These are phyloP conservation scores for Pseudomyrmex dendroicus DNA, from an alignment of 1,140 invertebrate genomes.

Conservation along the genomic window DNA sequence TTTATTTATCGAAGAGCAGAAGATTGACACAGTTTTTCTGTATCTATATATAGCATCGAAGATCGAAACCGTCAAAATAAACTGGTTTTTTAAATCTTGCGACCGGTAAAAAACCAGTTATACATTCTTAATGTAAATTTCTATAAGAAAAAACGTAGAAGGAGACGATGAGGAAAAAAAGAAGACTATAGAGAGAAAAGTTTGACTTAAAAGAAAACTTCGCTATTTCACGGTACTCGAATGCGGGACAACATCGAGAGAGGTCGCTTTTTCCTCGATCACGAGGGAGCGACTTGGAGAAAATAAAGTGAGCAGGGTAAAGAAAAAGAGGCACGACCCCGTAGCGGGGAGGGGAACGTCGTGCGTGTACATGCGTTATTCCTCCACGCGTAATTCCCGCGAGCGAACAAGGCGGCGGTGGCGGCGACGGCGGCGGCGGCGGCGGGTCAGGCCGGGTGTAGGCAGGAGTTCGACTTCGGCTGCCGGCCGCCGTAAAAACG, in stretches of 20 bases:
- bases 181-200: too few species aligned
- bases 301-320: background rate
- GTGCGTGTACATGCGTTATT: constrained; percentile 45
- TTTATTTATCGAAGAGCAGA: too few species aligned
- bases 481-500: constrained; percentile 85
- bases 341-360: constrained; percentile 13
- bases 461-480: constrained; percentile 82
- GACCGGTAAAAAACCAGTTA: background rate
- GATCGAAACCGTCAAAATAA: background rate
- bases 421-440: too few species aligned
- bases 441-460: constrained; percentile 77
- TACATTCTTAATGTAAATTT: background rate
- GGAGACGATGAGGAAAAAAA: too few species aligned
- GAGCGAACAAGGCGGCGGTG: constrained; percentile 59
- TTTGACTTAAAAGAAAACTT: too few species aligned
- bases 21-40: background rate
- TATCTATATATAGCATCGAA: background rate
- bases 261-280: constrained; percentile 20
- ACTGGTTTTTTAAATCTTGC: background rate
- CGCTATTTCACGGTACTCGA: background rate
- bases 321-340: constrained; percentile 8
- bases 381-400: constrained; percentile 52
- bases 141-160: background rate
- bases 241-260: constrained; percentile 1
- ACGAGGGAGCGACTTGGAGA: constrained; percentile 20